Evolutionary conservation across 2,888 invertebrate genomes (phyloP).

Genomic region (Drosophila ezoana): DNA sequence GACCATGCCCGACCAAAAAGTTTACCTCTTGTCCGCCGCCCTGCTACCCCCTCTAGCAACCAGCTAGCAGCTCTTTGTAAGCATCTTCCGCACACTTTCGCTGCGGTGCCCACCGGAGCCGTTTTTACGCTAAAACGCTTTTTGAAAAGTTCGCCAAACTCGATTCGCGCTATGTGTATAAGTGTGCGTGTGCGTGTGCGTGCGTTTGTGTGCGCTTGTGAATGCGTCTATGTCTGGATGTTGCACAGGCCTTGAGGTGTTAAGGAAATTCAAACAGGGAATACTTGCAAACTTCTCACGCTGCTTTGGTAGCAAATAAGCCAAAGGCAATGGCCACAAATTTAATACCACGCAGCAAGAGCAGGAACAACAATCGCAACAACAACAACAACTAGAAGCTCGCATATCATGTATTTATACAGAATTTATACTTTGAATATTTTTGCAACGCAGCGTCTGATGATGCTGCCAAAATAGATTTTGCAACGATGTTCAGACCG

Average conservation of each 20-base stretch:
- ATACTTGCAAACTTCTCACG: slow-evolving; percentile 54
- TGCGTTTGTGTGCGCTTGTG: slow-evolving; percentile 5
- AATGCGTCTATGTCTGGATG: slow-evolving; percentile 14
- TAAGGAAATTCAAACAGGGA: slow-evolving; percentile 52
- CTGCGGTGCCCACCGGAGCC: slow-evolving; percentile 59
- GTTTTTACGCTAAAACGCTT: slow-evolving; percentile 73
- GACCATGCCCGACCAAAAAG: slow-evolving; percentile 35
- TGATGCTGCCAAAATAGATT: slow-evolving; percentile 36
- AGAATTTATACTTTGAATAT: slow-evolving; percentile 24
- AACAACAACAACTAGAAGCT: neutral
- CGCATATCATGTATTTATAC: slow-evolving; percentile 25
- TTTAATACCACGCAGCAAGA: slow-evolving; percentile 35
- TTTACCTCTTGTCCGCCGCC: slow-evolving; percentile 2
- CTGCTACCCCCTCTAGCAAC: neutral
- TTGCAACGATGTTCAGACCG: neutral
- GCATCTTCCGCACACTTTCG: slow-evolving; percentile 28
- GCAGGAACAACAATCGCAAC: slow-evolving; percentile 6
- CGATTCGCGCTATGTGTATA: slow-evolving; percentile 11
- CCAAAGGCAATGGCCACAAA: slow-evolving; percentile 50
- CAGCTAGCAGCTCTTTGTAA: slow-evolving; percentile 8
- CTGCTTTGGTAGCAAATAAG: slow-evolving; percentile 55
- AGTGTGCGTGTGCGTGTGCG: neutral
- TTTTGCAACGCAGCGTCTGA: slow-evolving; percentile 40
- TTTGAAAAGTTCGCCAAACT: slow-evolving; percentile 67
- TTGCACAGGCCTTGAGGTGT: slow-evolving; percentile 37